Evolutionary conservation across 2,113 vertebrate genomes (phyloP), one percentile per base, ranked within the genome.

Genomic region (Calidris pygmaea): DNA sequence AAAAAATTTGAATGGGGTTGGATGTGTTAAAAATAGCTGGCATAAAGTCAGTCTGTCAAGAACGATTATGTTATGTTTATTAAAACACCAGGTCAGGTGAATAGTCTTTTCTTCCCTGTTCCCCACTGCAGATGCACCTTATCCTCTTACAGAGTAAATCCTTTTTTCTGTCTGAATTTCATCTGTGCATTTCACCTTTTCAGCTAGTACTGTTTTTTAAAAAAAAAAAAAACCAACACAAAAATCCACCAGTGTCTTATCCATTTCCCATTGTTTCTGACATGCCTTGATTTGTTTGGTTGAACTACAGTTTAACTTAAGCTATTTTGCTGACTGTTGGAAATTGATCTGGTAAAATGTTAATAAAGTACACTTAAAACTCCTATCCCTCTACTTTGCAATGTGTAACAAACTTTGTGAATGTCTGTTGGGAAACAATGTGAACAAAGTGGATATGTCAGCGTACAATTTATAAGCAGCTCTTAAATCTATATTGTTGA

Each of bases 361-460:
- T 92, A 95, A 91, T 93, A 87, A 96, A 95, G 22, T 72, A 72
- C 15, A 30, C 80, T 85, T 90, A 66, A 66, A 80, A 80, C 35
- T 87, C n/a, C 34, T 79, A 37, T 65, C 70, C 43, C 39, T 92
- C 89, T 86, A 63, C 22, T 80, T 73, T 91, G 52, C 58, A 85
- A 53, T 65, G 41, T 96, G 22, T 94, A 85, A 91, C 48, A 85
- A 91, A 85, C 45, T 87, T 90, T 39, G 53, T 96, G 76, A 93
- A 68, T 92, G 70, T 96, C 65, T 92, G 27, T 92, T 96, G 63
- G 74, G 84, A 92, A 91, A 55, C 62, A 90, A 26, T 95, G 84
- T 96, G 77, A 95, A 41, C 77, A 76, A 92, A 93, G 71, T 94
- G 59, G 41, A 21, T 85, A 72, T 93, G 62, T 75, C 84, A 85